A percentile compares a stretch with the other conserved stretches of the same genome.
These are phyloP conservation scores for Beris chalybata DNA, from an alignment of 2,888 invertebrate genomes.

Conservation along the genomic window DNA sequence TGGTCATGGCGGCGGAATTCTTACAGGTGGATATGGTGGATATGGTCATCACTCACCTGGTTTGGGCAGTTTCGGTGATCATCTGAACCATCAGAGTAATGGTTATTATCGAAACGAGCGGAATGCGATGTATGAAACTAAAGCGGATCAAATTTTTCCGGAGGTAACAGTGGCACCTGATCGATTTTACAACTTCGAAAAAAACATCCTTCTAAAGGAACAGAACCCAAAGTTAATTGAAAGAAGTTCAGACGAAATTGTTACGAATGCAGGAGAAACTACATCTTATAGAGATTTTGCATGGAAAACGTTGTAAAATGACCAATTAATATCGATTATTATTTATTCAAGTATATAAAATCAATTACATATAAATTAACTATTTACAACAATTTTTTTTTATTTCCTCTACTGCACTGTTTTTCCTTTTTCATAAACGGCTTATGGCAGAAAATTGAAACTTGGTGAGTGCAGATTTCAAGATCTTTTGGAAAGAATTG, in stretches of 20 bases:
- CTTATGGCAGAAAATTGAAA: no score
- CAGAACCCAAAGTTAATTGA: constrained; percentile 42
- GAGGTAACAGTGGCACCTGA: constrained; percentile 42
- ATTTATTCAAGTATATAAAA: no score
- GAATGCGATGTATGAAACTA: constrained; percentile 34
- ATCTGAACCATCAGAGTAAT: constrained; percentile 45
- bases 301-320: constrained; percentile 36
- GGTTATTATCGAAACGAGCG: constrained; percentile 49
- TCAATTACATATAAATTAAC: not conserved
- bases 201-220: constrained; percentile 44
- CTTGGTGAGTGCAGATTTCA: not conserved
- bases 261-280: constrained; percentile 28
- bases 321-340: no score
- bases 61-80: constrained; percentile 45
- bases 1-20: constrained; percentile 36
- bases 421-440: not conserved
- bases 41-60: constrained; percentile 35
- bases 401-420: not conserved
- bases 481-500: not conserved
- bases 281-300: constrained; percentile 40
- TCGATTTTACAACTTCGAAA: constrained; percentile 54
- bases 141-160: not conserved
- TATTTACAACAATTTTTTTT: no score
- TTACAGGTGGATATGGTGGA: constrained; percentile 19
- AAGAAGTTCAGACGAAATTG: constrained; percentile 31